Conservation (phyloP, 2,797 vertebrate species). For the Triplophysa bombifrons region DNA sequence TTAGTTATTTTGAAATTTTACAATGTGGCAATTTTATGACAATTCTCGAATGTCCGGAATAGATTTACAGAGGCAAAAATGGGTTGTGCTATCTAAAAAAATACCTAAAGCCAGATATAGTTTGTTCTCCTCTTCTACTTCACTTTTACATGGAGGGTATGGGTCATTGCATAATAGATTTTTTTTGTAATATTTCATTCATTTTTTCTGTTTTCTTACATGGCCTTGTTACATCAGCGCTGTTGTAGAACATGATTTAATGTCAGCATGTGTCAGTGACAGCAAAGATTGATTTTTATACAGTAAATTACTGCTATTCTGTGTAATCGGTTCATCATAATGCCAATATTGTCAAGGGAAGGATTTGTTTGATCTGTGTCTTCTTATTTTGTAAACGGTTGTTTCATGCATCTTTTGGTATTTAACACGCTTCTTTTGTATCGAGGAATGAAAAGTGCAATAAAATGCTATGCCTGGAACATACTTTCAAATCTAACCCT, state of each 20-base stretch:
- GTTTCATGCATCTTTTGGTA: conserved; percentile 38
- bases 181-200: not conserved
- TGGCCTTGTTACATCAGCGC: conserved; percentile 10
- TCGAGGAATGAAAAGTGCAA: conserved; percentile 69
- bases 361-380: conserved; percentile 11
- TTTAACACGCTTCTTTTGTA: conserved; percentile 58
- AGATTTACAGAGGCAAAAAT: not conserved
- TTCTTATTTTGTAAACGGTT: conserved; percentile 48
- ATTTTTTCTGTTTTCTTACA: not conserved
- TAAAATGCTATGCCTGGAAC: conserved; percentile 64
- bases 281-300: not conserved
- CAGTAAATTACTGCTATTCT: conserved; percentile 15
- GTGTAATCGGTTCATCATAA: conserved; percentile 9
- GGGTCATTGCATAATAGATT: not conserved
- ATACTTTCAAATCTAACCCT: not conserved
- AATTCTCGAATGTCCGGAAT: not conserved
- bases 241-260: not conserved
- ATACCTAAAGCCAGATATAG: not conserved
- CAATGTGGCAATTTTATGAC: too few species aligned
- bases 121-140: not conserved
- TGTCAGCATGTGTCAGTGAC: not conserved
- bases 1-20: not conserved
- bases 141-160: not conserved
- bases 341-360: conserved; percentile 1
- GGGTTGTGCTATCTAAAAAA: not conserved